Evolutionary conservation across 2,888 invertebrate genomes (phyloP).

Genomic region (Rhopalosiphum nymphaeae): DNA sequence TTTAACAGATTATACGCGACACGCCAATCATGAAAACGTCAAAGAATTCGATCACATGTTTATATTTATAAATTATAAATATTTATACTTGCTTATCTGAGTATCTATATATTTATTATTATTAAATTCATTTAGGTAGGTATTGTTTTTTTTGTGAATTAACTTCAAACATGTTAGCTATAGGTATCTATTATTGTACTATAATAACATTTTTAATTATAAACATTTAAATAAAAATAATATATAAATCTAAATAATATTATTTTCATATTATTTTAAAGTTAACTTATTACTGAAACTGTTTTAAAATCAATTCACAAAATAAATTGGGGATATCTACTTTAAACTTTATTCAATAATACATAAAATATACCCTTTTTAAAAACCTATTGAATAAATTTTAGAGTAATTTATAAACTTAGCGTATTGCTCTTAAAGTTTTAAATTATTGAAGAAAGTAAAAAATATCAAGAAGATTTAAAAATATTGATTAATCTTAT

Average conservation of each 20-base stretch:
- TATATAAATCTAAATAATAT: neutral
- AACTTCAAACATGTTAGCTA: neutral
- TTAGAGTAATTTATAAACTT: neutral
- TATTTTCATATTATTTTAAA: neutral
- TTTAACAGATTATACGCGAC: neutral
- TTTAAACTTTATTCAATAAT: neutral
- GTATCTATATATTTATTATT: neutral
- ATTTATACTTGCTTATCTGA: neutral
- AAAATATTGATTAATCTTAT: too few relatives aligned
- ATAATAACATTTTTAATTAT: neutral
- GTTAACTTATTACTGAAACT: neutral
- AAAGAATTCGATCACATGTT: conserved; percentile 24
- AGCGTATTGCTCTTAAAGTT: too few relatives aligned
- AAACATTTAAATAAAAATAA: neutral
- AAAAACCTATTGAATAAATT: neutral
- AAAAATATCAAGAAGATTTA: too few relatives aligned
- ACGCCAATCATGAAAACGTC: neutral
- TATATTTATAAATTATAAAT: neutral
- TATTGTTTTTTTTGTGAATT: neutral
- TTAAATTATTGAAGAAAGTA: too few relatives aligned
- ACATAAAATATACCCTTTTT: neutral
- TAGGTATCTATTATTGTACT: neutral
- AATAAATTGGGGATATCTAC: neutral
- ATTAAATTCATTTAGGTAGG: neutral
- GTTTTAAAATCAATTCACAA: neutral